These are phyloP conservation scores for Enteromius fasciolatus DNA, from an alignment of 2,797 vertebrate species.

Conservation along the genomic window DNA sequence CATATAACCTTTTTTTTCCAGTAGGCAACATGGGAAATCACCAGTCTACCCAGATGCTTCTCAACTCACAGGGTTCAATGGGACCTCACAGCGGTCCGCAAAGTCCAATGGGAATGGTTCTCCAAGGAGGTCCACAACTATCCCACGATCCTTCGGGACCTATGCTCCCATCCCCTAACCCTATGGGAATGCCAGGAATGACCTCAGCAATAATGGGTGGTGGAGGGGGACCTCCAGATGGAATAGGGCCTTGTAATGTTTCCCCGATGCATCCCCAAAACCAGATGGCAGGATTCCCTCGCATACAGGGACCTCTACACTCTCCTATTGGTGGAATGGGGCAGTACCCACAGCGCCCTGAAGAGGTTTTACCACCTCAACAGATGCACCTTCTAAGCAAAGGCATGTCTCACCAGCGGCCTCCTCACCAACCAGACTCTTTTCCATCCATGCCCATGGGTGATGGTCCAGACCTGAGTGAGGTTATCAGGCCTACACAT, in stretches of 20 bases:
- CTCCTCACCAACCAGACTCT: conserved; percentile 78
- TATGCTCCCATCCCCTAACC: conserved; percentile 88
- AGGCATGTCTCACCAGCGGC: conserved; percentile 80
- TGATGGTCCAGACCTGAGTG: conserved; percentile 91
- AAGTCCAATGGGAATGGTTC: conserved; percentile 90
- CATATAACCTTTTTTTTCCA: conserved; percentile 24
- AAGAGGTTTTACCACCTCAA: conserved; percentile 82
- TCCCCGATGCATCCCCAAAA: conserved; percentile 88
- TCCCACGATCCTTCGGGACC: conserved; percentile 86
- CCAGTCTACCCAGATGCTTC: conserved; percentile 75
- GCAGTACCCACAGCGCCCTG: conserved; percentile 80
- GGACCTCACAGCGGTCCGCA: conserved; percentile 82
- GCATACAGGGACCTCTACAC: conserved; percentile 86
- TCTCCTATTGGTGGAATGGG: conserved; percentile 84
- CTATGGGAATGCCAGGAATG: conserved; percentile 86
- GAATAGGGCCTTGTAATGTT: conserved; percentile 81
- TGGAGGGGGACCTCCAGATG: conserved; percentile 82
- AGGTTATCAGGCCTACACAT: conserved; percentile 92
- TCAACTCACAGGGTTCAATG: conserved; percentile 74
- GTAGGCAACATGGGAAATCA: conserved; percentile 85
- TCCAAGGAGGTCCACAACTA: conserved; percentile 88
- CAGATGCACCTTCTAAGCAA: conserved; percentile 87
- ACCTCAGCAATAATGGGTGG: conserved; percentile 80
- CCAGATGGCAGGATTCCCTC: conserved; percentile 84
- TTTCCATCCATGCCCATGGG: conserved; percentile 83